These are phyloP conservation scores for Nomada hirtipes DNA, from an alignment of 2,888 invertebrate species.

Conservation along the genomic window DNA sequence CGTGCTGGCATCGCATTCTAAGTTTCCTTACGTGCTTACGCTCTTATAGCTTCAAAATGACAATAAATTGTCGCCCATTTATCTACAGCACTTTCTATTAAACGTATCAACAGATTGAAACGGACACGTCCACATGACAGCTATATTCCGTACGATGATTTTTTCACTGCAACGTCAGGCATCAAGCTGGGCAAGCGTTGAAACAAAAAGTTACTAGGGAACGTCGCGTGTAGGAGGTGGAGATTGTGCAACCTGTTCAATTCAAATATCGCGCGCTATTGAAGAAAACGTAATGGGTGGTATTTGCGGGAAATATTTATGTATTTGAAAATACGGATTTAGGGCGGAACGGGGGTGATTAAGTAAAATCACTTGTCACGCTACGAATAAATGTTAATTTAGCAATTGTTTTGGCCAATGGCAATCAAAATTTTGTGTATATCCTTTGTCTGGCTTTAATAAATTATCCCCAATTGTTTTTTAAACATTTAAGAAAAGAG, in stretches of 20 bases:
- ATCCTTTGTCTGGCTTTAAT: no score
- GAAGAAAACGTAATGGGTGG: no score
- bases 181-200: background rate
- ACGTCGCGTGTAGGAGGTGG: background rate
- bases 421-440: no score
- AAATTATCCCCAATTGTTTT: no score
- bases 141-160: constrained; percentile 7
- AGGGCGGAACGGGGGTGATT: no score
- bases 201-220: constrained; percentile 31
- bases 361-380: no score
- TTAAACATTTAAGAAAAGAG: no score
- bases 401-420: no score
- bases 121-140: constrained; percentile 73
- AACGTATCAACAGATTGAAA: constrained; percentile 63
- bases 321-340: no score
- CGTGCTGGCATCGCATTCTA: constrained; percentile 91
- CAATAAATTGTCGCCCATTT: background rate
- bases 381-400: no score
- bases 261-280: no score
- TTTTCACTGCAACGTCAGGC: constrained; percentile 3
- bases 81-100: background rate
- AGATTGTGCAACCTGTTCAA: background rate
- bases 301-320: no score
- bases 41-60: constrained; percentile 9
- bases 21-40: constrained; percentile 48